Evolutionary conservation across 2,888 invertebrate genomes (phyloP).

Genomic region (Ypsolopha scabrella): DNA sequence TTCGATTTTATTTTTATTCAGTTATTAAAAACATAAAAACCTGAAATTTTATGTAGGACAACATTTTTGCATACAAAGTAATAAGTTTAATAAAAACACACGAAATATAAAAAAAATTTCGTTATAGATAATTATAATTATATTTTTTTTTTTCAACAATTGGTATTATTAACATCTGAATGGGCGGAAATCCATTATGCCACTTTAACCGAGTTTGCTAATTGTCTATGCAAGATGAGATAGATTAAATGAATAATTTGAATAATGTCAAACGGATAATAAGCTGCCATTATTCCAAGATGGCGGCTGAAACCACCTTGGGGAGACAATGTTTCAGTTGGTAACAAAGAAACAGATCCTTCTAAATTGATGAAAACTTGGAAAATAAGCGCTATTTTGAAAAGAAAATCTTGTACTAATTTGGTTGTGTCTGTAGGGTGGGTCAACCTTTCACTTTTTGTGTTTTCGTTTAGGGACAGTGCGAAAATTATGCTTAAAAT

Average conservation of each 20-base stretch:
- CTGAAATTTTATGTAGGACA: too few relatives aligned
- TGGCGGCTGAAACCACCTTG: neutral
- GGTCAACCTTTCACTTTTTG: neutral
- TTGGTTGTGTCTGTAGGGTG: neutral
- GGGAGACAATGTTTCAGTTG: neutral
- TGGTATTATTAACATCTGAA: neutral
- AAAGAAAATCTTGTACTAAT: neutral
- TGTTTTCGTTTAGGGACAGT: neutral
- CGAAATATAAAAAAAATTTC: too few relatives aligned
- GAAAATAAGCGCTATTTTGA: neutral
- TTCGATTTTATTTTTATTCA: too few relatives aligned
- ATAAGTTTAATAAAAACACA: too few relatives aligned
- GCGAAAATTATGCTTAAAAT: too few relatives aligned
- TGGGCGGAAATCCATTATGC: neutral
- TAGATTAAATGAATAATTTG: slow-evolving; percentile 4
- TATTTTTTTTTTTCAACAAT: neutral
- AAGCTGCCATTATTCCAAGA: slow-evolving; percentile 2
- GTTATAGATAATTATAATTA: neutral
- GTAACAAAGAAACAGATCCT: neutral
- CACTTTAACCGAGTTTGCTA: neutral
- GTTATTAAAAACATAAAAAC: too few relatives aligned
- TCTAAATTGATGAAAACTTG: neutral
- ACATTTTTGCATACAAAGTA: too few relatives aligned
- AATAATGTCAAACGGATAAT: slow-evolving; percentile 5
- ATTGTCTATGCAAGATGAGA: slow-evolving; percentile 1